A percentile compares a stretch with the other conserved stretches of the same genome.
These are phyloP conservation scores for Adineta ricciae DNA, from an alignment of 2,888 invertebrate species.

Conservation along the genomic window DNA sequence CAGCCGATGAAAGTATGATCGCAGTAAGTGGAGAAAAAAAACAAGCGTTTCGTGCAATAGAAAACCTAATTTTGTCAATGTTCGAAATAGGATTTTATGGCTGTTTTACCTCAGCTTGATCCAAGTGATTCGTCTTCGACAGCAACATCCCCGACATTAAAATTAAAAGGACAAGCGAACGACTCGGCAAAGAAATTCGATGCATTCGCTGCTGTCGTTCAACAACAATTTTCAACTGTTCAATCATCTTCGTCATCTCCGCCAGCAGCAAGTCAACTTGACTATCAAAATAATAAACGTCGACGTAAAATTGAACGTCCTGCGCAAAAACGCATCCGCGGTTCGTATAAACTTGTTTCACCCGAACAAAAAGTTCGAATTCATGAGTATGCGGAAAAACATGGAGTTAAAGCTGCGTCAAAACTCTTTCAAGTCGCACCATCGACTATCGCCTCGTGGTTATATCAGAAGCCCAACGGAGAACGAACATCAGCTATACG, in stretches of 20 bases:
- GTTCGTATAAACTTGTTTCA: slow-evolving; percentile 19
- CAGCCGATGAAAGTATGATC: slow-evolving; percentile 15
- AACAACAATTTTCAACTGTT: not conserved
- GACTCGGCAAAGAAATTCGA: not conserved
- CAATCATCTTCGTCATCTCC: not conserved
- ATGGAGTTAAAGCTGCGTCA: slow-evolving; percentile 17
- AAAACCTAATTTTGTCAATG: no score
- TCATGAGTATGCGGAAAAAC: slow-evolving; percentile 19
- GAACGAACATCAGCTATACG: slow-evolving; percentile 17
- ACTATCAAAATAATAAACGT: not conserved
- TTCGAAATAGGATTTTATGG: slow-evolving; percentile 5
- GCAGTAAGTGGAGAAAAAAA: not conserved
- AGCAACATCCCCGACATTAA: not conserved
- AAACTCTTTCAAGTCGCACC: slow-evolving; percentile 23
- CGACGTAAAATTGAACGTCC: slow-evolving; percentile 15
- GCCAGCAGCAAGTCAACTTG: not conserved
- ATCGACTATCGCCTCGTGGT: slow-evolving; percentile 11
- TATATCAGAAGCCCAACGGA: slow-evolving; percentile 20
- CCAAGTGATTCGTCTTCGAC: not conserved
- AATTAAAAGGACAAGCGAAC: not conserved
- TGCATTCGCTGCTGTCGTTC: not conserved
- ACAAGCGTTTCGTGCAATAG: no score
- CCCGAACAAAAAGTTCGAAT: slow-evolving; percentile 11
- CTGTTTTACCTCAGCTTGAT: slow-evolving; percentile 21
- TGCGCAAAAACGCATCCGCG: slow-evolving; percentile 10